Percentiles rank a stretch among this genome's conserved stretches.
These are phyloP conservation scores for Hippocampus guttulatus DNA, from an alignment of 2,113 vertebrate species.

Conservation along the genomic window DNA sequence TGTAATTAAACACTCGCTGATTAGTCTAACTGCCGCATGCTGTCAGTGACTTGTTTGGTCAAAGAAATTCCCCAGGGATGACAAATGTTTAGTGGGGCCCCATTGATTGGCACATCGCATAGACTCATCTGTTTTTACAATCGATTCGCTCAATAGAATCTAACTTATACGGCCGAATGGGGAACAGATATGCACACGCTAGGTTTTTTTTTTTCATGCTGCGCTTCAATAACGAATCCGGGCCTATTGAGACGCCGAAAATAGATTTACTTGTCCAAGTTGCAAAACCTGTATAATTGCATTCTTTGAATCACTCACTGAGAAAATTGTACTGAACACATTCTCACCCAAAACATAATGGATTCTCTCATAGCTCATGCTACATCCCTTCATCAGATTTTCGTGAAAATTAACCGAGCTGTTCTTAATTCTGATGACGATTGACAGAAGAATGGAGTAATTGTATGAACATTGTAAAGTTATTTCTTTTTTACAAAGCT, in stretches of 20 bases:
- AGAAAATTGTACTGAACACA: background rate
- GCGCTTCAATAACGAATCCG: conserved; percentile 9
- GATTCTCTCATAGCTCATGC: background rate
- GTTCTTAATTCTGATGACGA: background rate
- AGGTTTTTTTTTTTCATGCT: conserved; percentile 1
- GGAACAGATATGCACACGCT: conserved; percentile 13
- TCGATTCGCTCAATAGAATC: conserved; percentile 45
- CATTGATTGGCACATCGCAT: conserved; percentile 59
- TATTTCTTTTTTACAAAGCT: background rate
- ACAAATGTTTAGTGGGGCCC: conserved; percentile 56
- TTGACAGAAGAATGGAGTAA: background rate
- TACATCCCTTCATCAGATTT: background rate
- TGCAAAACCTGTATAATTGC: conserved; percentile 7
- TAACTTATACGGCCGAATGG: conserved; percentile 19
- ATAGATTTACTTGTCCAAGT: background rate
- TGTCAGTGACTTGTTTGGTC: conserved; percentile 57
- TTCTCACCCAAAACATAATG: background rate
- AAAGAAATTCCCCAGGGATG: conserved; percentile 52
- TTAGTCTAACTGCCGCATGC: conserved; percentile 50
- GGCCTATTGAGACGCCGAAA: conserved; percentile 4
- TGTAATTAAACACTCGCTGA: conserved; percentile 66
- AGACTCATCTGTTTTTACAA: conserved; percentile 51
- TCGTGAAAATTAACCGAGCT: background rate
- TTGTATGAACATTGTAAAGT: background rate
- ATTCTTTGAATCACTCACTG: background rate